These are phyloP conservation scores for Dicerorhinus sumatrensis DNA, from an alignment of 2,113 vertebrate species.

Conservation along the genomic window DNA sequence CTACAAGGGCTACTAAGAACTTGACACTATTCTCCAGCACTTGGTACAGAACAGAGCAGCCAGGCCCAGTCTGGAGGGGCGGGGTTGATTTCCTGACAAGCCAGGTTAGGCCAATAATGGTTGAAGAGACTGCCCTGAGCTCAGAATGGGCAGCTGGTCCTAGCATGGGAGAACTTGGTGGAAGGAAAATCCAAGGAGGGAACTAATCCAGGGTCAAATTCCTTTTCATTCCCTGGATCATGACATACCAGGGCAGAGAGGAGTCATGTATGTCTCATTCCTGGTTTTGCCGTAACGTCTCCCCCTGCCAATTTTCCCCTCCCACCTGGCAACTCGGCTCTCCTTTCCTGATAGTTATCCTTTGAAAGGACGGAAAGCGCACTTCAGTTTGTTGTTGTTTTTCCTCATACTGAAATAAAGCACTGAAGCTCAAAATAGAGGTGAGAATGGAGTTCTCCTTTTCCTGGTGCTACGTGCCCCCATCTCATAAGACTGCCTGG, in stretches of 20 bases:
- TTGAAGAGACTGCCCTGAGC: slow-evolving; percentile 44
- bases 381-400: slow-evolving; percentile 78
- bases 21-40: slow-evolving; percentile 25
- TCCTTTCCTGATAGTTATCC: slow-evolving; percentile 71
- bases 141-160: slow-evolving; percentile 9
- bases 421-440: slow-evolving; percentile 79
- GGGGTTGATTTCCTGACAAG: background rate
- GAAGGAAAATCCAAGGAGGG: slow-evolving; percentile 33
- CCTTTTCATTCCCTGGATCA: slow-evolving; percentile 81
- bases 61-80: background rate
- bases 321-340: slow-evolving; percentile 69
- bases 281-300: slow-evolving; percentile 7
- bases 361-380: slow-evolving; percentile 78
- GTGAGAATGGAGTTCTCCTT: slow-evolving; percentile 72
- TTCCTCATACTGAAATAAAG: slow-evolving; percentile 79
- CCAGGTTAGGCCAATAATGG: background rate
- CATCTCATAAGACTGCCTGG: slow-evolving; percentile 61
- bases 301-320: slow-evolving; percentile 66
- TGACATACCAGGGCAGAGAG: slow-evolving; percentile 42
- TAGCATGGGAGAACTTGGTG: background rate
- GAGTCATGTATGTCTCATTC: slow-evolving; percentile 13
- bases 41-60: slow-evolving; percentile 33
- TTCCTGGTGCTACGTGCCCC: slow-evolving; percentile 53
- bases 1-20: background rate
- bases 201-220: slow-evolving; percentile 80